Percentiles rank a stretch among this genome's conserved stretches.
phyloP scores from a whole-genome alignment of 2,888 invertebrate species.

The Synergus umbraculus region DNA sequence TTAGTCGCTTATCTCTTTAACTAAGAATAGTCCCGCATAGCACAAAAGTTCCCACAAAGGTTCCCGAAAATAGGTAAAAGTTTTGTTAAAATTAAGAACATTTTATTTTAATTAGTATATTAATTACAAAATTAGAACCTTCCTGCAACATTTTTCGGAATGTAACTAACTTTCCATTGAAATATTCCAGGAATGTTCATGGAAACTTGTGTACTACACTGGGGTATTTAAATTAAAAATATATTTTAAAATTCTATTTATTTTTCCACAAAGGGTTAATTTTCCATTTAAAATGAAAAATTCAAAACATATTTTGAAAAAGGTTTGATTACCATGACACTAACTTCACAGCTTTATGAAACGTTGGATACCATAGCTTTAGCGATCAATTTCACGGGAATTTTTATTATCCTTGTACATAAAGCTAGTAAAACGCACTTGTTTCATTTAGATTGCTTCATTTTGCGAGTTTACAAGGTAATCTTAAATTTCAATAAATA shows the following conservation, averaged over 20 bases:
- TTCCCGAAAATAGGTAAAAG: too few species aligned
- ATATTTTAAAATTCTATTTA: background rate
- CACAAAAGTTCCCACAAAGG: too few species aligned
- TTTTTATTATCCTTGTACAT: constrained; percentile 56
- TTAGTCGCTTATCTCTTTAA: background rate
- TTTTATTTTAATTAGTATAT: too few species aligned
- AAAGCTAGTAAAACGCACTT: constrained; percentile 59
- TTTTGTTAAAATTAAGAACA: too few species aligned
- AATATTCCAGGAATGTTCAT: too few species aligned
- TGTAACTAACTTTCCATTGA: too few species aligned
- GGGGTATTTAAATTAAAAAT: too few species aligned
- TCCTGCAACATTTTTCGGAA: too few species aligned
- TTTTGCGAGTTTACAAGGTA: constrained; percentile 48
- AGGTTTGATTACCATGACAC: background rate
- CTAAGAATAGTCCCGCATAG: too few species aligned
- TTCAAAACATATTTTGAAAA: background rate
- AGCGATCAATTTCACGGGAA: constrained; percentile 57
- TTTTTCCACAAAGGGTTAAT: background rate
- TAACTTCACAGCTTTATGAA: constrained; percentile 55
- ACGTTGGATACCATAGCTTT: constrained; percentile 41
- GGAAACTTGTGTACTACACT: too few species aligned
- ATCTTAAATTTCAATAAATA: constrained; percentile 30
- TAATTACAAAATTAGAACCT: too few species aligned
- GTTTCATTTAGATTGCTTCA: constrained; percentile 61
- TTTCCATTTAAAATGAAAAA: background rate